Evolutionary conservation across 2,797 vertebrate species (phyloP).

Genomic region (Spizella passerina): DNA sequence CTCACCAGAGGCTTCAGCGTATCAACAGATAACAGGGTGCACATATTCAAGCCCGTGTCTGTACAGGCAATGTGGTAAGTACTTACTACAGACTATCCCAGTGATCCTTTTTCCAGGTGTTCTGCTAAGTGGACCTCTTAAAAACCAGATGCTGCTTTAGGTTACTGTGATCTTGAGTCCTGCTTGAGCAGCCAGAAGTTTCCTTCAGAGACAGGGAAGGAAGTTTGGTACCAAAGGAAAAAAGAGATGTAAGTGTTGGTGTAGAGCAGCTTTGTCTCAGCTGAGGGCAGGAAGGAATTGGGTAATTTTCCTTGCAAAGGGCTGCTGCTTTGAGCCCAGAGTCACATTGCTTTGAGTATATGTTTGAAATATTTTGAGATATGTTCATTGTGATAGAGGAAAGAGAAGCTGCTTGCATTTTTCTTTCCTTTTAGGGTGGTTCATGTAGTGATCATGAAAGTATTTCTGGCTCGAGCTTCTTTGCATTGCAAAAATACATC

Average conservation of each 20-base stretch:
- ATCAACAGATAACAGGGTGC: constrained; percentile 93
- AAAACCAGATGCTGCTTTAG: neutral
- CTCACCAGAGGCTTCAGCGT: constrained; percentile 92
- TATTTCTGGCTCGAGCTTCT: constrained; percentile 50
- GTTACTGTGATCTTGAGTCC: neutral
- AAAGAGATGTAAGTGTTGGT: neutral
- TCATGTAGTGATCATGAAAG: constrained; percentile 1
- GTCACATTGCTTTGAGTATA: neutral
- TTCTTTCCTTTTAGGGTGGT: constrained; percentile 49
- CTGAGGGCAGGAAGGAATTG: neutral
- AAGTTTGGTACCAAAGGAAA: neutral
- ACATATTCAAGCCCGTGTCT: constrained; percentile 98
- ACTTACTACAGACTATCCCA: neutral
- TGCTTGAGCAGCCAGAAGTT: neutral
- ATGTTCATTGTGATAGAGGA: neutral
- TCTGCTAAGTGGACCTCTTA: too few species aligned
- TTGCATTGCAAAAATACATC: constrained; percentile 27
- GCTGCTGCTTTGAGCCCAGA: neutral
- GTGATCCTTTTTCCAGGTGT: neutral
- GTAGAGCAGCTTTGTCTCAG: neutral
- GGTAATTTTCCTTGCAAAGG: neutral
- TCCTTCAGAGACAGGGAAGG: neutral
- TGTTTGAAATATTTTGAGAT: neutral
- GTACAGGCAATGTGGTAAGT: constrained; percentile 99
- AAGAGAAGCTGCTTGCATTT: constrained; percentile 14